phyloP scores from a whole-genome alignment of 35 echinoderm and acorn worm genomes.

The Amphiura filiformis region DNA sequence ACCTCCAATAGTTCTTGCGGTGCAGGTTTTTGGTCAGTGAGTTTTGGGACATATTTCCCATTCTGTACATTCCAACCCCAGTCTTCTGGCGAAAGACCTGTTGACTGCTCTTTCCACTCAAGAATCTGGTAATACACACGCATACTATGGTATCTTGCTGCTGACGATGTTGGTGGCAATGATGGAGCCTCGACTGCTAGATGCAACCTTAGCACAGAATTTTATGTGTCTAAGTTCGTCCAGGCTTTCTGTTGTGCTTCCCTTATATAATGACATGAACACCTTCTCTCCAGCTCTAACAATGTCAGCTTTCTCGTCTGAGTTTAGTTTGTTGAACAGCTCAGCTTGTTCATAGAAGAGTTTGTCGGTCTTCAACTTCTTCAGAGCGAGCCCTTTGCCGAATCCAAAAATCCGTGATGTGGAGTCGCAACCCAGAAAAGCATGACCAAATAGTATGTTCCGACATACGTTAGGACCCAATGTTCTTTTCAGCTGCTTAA shows the following conservation, averaged over 20 bases:
- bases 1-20: conserved; percentile 22
- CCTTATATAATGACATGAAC: conserved; percentile 25
- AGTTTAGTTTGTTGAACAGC: not conserved
- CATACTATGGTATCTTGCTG: conserved; percentile 51
- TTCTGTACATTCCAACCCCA: too few species aligned
- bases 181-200: conserved; percentile 26
- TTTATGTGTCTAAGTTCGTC: not conserved
- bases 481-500: not conserved
- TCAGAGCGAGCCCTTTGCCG: conserved; percentile 17
- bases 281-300: conserved; percentile 17
- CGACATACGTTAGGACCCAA: conserved; percentile 16
- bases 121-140: conserved; percentile 55
- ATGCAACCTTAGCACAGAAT: not conserved
- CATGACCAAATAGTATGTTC: conserved; percentile 45
- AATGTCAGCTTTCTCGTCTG: not conserved
- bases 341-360: conserved; percentile 6
- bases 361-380: not conserved
- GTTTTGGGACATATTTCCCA: too few species aligned
- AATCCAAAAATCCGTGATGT: conserved; percentile 23
- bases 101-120: too few species aligned
- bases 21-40: too few species aligned
- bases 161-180: conserved; percentile 56
- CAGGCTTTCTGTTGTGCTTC: not conserved
- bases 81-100: too few species aligned
- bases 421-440: conserved; percentile 42